Conservation (phyloP, 1,140 invertebrate genomes). For the Latrodectus geometricus region DNA sequence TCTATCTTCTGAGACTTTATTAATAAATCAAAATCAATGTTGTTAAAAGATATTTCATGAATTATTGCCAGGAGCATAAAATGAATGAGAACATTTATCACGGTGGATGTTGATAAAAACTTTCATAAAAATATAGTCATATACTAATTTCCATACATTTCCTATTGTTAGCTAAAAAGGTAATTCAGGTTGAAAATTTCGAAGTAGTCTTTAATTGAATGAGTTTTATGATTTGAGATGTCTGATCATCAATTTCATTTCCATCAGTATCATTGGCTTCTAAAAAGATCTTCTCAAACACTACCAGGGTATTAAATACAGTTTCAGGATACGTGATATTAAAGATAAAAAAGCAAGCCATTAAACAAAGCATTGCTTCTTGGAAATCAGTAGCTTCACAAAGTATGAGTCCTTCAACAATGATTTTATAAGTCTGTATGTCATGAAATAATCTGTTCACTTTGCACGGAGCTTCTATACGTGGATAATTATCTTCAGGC, state of each 20-base stretch:
- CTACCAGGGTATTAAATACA: neutral
- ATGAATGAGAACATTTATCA: too few species aligned
- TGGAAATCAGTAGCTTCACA: conserved; percentile 27
- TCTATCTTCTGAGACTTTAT: too few species aligned
- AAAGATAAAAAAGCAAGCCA: conserved; percentile 34
- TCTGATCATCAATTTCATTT: neutral
- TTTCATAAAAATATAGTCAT: too few species aligned
- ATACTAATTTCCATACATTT: too few species aligned
- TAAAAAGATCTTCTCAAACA: conserved; percentile 35
- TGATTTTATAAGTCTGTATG: neutral
- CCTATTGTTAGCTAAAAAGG: too few species aligned
- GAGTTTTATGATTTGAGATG: neutral
- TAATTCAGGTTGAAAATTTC: too few species aligned
- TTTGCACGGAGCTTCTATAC: conserved; percentile 2
- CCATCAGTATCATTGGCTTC: conserved; percentile 35
- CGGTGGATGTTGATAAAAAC: too few species aligned
- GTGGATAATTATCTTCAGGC: neutral
- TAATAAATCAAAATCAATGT: too few species aligned
- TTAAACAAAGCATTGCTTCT: conserved; percentile 38
- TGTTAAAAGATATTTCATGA: too few species aligned
- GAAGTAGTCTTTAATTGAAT: conserved; percentile 13
- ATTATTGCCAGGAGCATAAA: too few species aligned
- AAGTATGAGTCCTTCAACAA: conserved; percentile 13
- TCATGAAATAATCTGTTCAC: conserved; percentile 9
- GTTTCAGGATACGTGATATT: conserved; percentile 28